These are phyloP conservation scores for Patagioenas fasciata DNA, from an alignment of 2,113 vertebrate genomes.

Conservation along the genomic window DNA sequence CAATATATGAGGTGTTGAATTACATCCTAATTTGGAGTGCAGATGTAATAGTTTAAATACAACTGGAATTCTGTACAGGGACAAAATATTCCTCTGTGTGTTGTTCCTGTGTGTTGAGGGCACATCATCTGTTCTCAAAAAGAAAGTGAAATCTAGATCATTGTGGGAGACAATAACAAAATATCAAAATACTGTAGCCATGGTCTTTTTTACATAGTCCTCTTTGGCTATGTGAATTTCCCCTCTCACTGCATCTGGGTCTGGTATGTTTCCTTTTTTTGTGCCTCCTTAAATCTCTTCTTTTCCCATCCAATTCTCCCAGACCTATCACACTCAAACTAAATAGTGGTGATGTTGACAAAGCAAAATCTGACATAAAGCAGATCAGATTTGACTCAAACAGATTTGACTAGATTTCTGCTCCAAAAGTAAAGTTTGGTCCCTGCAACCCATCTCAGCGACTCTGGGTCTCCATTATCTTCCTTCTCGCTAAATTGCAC, in stretches of 20 bases:
- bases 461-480: not conserved
- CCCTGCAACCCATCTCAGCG: not conserved
- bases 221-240: not conserved
- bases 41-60: not conserved
- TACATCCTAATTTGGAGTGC: not conserved
- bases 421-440: not conserved
- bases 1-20: not conserved
- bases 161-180: not conserved
- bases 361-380: not conserved
- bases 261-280: not conserved
- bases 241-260: fast-evolving
- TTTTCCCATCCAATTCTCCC: not conserved
- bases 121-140: not conserved
- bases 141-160: not conserved
- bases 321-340: not conserved
- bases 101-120: not conserved
- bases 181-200: not conserved
- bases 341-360: not conserved
- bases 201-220: not conserved
- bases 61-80: not conserved
- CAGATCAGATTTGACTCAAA: not conserved
- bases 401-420: not conserved
- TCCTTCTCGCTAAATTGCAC: not conserved
- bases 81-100: not conserved
- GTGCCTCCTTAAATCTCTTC: not conserved